phyloP scores from a whole-genome alignment of 2,797 vertebrate species.

The Cygnus olor region DNA sequence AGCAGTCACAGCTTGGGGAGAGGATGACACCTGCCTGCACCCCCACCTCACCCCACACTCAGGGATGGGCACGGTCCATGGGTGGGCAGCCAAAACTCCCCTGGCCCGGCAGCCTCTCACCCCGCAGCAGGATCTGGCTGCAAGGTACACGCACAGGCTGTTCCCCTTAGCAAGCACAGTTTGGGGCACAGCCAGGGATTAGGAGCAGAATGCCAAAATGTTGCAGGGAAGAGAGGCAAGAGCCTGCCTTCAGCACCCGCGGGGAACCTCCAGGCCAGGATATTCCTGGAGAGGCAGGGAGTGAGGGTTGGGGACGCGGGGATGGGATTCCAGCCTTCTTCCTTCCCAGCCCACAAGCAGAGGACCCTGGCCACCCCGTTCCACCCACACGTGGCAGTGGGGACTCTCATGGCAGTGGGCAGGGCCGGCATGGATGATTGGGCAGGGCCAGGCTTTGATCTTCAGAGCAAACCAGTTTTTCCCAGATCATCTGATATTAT shows the following conservation, averaged over 20 bases:
- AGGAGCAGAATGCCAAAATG: neutral
- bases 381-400: neutral
- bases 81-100: neutral
- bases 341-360: conserved; percentile 30
- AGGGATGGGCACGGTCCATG: rapidly evolving
- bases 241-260: neutral
- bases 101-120: neutral
- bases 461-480: conserved; percentile 8
- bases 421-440: neutral
- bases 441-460: conserved; percentile 43
- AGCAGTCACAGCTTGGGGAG: neutral
- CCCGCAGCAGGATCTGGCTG: neutral
- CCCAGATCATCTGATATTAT: neutral
- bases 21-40: neutral
- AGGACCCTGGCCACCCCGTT: neutral
- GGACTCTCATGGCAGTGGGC: neutral
- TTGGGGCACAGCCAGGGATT: neutral
- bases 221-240: neutral
- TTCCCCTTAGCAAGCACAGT: neutral
- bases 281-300: neutral
- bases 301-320: neutral
- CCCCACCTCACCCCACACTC: neutral
- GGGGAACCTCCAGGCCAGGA: neutral
- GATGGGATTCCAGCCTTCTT: conserved; percentile 26
- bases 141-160: rapidly evolving